Percentiles rank a stretch among this genome's conserved stretches.
These are phyloP conservation scores for Mus spicilegus DNA, from an alignment of 2,113 vertebrate genomes.

Conservation along the genomic window DNA sequence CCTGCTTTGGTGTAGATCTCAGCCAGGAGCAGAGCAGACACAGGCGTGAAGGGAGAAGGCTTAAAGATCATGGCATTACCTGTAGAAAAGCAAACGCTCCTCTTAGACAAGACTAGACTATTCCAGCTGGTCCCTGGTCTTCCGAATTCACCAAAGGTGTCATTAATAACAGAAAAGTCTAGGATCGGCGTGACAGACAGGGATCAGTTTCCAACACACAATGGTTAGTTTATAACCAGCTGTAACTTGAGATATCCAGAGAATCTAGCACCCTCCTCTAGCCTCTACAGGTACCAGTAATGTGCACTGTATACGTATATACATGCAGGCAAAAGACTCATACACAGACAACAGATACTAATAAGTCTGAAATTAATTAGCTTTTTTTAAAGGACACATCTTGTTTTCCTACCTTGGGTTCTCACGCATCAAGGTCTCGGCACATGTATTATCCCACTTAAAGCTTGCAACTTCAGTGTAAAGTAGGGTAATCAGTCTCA, in stretches of 20 bases:
- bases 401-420: background rate
- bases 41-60: constrained; percentile 95
- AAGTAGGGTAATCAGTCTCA: background rate
- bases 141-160: background rate
- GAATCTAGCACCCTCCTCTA: background rate
- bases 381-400: background rate
- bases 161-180: background rate
- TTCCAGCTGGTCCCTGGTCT: too few species aligned
- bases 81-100: constrained; percentile 69
- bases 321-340: background rate
- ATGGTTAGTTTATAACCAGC: background rate
- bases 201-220: background rate
- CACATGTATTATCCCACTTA: background rate
- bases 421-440: background rate
- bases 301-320: background rate
- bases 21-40: constrained; percentile 92
- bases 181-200: too few species aligned
- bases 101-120: background rate
- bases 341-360: background rate
- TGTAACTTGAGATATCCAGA: background rate
- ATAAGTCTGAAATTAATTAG: background rate
- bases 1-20: constrained; percentile 96
- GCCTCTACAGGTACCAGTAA: background rate
- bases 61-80: constrained; percentile 98
- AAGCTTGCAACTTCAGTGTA: background rate